These are phyloP conservation scores for Drosophila nasuta DNA, from an alignment of 1,140 invertebrate species.

Conservation along the genomic window DNA sequence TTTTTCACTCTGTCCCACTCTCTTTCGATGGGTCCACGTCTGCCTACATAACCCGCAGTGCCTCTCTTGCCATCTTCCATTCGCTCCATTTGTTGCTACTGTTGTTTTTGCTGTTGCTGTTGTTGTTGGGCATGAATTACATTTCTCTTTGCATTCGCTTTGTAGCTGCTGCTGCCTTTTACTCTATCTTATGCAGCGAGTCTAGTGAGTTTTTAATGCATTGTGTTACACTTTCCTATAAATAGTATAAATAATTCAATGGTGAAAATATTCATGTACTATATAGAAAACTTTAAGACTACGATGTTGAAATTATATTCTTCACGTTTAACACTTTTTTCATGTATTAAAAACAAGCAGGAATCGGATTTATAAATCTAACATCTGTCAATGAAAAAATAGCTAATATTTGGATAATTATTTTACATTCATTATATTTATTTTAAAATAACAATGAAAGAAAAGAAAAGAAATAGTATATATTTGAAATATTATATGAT, in stretches of 20 bases:
- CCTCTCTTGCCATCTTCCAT: constrained; percentile 28
- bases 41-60: neutral
- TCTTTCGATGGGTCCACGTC: neutral
- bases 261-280: neutral
- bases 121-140: constrained; percentile 75
- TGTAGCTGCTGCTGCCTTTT: constrained; percentile 59
- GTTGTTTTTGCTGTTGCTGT: constrained; percentile 51
- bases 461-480: too few species aligned
- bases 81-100: constrained; percentile 63
- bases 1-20: neutral
- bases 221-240: neutral
- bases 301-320: too few species aligned
- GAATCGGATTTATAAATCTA: too few species aligned
- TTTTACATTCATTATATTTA: too few species aligned
- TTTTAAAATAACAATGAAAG: too few species aligned
- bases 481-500: too few species aligned
- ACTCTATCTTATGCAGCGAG: neutral
- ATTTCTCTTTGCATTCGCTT: constrained; percentile 78
- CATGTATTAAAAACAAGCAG: too few species aligned
- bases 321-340: too few species aligned
- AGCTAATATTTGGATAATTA: too few species aligned
- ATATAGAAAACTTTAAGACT: too few species aligned
- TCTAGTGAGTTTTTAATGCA: neutral
- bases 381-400: too few species aligned
- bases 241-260: neutral